Conservation (phyloP, 1,140 invertebrate species). For the Reticulitermes speratus region DNA sequence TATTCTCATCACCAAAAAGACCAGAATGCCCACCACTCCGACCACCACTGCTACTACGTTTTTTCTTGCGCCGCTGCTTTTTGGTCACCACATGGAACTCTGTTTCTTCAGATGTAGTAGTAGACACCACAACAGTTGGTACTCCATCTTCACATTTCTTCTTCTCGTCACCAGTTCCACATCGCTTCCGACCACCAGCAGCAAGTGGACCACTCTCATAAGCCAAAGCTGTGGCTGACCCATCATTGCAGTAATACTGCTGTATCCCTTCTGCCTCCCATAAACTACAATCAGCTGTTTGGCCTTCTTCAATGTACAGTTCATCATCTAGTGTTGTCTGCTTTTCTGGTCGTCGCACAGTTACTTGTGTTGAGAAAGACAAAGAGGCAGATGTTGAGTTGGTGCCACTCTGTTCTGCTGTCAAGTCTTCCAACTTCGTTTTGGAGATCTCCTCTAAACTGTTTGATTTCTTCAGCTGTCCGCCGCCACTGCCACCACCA, state of each 20-base stretch:
- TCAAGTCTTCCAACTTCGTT: slow-evolving; percentile 66
- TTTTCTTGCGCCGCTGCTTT: slow-evolving; percentile 68
- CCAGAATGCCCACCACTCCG: neutral
- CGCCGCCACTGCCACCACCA: neutral
- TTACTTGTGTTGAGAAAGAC: neutral
- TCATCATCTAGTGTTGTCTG: slow-evolving; percentile 47
- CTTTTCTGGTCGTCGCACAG: slow-evolving; percentile 46
- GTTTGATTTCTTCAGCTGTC: slow-evolving; percentile 59
- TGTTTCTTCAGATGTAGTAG: slow-evolving; percentile 37
- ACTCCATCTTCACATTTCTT: neutral
- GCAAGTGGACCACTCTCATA: neutral
- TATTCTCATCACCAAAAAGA: slow-evolving; percentile 27
- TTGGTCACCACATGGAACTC: slow-evolving; percentile 73
- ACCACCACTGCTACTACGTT: slow-evolving; percentile 44
- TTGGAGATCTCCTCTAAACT: slow-evolving; percentile 70
- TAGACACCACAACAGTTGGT: neutral
- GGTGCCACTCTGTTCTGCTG: slow-evolving; percentile 37
- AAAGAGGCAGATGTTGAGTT: neutral
- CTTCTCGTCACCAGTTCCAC: slow-evolving; percentile 18
- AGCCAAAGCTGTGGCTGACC: slow-evolving; percentile 36
- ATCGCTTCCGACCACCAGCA: slow-evolving; percentile 17
- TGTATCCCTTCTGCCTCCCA: slow-evolving; percentile 63
- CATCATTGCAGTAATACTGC: slow-evolving; percentile 50
- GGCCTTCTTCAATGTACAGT: slow-evolving; percentile 1
- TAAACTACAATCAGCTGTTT: slow-evolving; percentile 54